Base-by-base conservation (phyloP, 2,113 vertebrate species). In the Lagopus muta region DNA sequence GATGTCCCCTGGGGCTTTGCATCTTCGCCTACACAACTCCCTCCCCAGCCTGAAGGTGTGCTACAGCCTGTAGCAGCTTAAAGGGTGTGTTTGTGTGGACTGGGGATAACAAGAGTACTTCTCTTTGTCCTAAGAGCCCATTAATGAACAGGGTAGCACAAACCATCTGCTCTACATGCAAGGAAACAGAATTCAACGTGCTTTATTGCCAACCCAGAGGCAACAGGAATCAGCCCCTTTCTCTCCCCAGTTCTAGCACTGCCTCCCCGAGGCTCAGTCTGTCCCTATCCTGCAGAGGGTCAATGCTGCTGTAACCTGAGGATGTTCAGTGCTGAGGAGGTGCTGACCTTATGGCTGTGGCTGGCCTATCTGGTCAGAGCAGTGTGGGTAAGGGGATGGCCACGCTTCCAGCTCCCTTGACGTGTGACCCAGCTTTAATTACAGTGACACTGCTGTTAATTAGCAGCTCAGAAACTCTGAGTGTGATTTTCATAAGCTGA, bases 401-500 rank as follows among this genome's bases (percentile, higher is more conserved):
- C 28, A 47, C 30, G 15, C 82, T 94, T 47, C 54, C 1, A 2
- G 52, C 18, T 90, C 81, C 87, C 70, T 62, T 75, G 24, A 87
- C 0, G 1, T 25, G 58, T 3, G 2, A 93, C 78, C 64, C 82
- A 50, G 82, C 88, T 62, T 74, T 94, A 93, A 95, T 95, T 90
- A 61, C 77, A 79, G 71, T 40, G 88, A 54, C 83, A 74, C 42
- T 75, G 69, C 80, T 85, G 88, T 57, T 95, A 92, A 96, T 95
- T 94, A 95, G 71, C 86, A 48, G 74, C 20, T 94, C 86, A 72
- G 91, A 93, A 94, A 92, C 61, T 69, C 76, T n/a, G 71, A 72
- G 86, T 52, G 40, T 45, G 88, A 86, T 91, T 91, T 92, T 87
- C 94, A 89, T 93, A 95, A 94, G 81, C 82, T 57, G 85, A 89